Conservation (phyloP, 2,797 vertebrate species). For the Myotis myotis region DNA sequence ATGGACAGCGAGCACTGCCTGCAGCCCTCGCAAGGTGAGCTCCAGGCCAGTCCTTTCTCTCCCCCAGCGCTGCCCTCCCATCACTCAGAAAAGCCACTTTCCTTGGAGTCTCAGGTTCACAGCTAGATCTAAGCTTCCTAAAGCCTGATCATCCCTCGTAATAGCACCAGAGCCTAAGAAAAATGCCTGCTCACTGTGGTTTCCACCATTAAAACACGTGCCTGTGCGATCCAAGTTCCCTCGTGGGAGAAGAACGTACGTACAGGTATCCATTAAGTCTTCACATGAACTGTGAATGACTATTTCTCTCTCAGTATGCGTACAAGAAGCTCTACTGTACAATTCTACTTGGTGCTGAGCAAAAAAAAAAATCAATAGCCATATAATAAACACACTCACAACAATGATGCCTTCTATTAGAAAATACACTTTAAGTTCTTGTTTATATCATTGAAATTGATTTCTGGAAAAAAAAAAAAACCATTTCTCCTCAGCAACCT, state of each 20-base stretch:
- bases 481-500: background rate
- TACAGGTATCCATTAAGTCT: background rate
- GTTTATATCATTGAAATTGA: constrained; percentile 48
- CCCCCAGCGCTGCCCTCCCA: background rate
- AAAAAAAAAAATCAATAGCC: constrained; percentile 57
- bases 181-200: accelerated
- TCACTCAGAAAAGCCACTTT: background rate
- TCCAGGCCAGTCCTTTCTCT: background rate
- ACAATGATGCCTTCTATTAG: constrained; percentile 26
- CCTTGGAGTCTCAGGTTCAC: background rate
- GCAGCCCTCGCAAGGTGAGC: background rate
- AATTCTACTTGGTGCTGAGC: constrained; percentile 33
- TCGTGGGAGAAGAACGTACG: background rate
- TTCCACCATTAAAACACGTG: background rate
- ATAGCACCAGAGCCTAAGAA: background rate
- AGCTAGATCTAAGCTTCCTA: background rate
- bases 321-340: background rate
- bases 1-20: accelerated
- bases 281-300: background rate
- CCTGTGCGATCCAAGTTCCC: background rate
- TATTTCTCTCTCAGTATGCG: background rate
- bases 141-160: background rate
- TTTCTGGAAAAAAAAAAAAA: background rate
- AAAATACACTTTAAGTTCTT: constrained; percentile 55
- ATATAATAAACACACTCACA: constrained; percentile 36